Conservation (phyloP, 2,797 vertebrate species). For the Bucorvus abyssinicus region DNA sequence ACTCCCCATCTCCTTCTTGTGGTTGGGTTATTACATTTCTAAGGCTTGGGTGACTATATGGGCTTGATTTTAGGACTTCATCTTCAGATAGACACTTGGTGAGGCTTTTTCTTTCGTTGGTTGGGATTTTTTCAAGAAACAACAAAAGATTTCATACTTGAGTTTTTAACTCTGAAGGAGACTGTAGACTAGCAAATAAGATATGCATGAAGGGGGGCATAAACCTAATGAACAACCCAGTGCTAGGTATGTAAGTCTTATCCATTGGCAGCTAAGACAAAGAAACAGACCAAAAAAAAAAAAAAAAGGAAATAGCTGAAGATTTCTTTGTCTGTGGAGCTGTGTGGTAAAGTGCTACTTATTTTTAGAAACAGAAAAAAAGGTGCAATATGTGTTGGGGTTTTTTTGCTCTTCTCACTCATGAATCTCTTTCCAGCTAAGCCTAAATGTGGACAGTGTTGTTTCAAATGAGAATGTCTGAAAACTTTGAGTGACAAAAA, state of each 20-base stretch:
- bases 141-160: background rate
- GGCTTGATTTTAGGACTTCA: background rate
- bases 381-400: rapidly evolving
- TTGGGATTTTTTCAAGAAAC: background rate
- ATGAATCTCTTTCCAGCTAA: background rate
- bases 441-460: background rate
- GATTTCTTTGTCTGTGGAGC: background rate
- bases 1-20: background rate
- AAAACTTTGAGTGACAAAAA: background rate
- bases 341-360: background rate
- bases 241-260: background rate
- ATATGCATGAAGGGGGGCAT: background rate
- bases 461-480: background rate
- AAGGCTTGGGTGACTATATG: background rate
- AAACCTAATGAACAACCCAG: background rate
- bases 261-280: background rate
- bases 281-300: background rate
- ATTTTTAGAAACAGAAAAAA: background rate
- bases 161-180: background rate
- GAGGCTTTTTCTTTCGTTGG: background rate
- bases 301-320: background rate
- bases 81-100: background rate
- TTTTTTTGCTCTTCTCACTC: background rate
- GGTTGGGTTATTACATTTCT: background rate
- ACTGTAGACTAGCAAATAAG: background rate